Conservation (phyloP, 2,888 invertebrate genomes). For the Andrena flavipes region DNA sequence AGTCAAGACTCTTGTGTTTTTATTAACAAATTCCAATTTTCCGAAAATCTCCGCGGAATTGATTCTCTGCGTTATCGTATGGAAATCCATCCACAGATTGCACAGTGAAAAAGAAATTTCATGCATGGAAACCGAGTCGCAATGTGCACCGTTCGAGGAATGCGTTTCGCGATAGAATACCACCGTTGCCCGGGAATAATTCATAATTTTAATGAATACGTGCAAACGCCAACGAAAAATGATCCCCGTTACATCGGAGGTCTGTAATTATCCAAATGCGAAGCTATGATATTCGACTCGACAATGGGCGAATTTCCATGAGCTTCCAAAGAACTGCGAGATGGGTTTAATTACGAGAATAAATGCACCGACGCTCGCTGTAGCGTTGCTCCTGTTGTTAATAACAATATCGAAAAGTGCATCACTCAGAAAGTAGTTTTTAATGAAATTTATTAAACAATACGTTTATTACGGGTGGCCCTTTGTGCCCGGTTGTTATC, state of each 20-base stretch:
- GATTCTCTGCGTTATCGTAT: no score
- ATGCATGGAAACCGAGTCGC: no score
- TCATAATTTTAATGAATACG: constrained; percentile 15
- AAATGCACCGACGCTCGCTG: neutral
- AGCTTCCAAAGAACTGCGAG: neutral
- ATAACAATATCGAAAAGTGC: neutral
- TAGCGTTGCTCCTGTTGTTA: constrained; percentile 2
- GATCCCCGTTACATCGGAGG: constrained; percentile 18
- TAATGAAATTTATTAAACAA: constrained; percentile 41
- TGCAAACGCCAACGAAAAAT: constrained; percentile 6
- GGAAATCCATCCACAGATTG: no score
- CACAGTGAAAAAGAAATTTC: no score
- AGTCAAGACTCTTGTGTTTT: no score
- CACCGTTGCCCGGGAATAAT: constrained; percentile 5
- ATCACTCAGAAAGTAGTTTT: constrained; percentile 5
- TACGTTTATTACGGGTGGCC: neutral
- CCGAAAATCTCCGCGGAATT: no score
- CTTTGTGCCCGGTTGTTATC: constrained; percentile 38
- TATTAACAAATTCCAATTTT: no score
- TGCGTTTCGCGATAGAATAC: no score
- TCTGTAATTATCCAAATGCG: constrained; percentile 17
- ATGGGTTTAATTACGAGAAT: neutral
- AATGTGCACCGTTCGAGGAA: no score
- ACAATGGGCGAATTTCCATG: constrained; percentile 21
- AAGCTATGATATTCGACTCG: constrained; percentile 7